These are phyloP conservation scores for Tenthredo notha DNA, from an alignment of 2,888 invertebrate species.

Conservation along the genomic window DNA sequence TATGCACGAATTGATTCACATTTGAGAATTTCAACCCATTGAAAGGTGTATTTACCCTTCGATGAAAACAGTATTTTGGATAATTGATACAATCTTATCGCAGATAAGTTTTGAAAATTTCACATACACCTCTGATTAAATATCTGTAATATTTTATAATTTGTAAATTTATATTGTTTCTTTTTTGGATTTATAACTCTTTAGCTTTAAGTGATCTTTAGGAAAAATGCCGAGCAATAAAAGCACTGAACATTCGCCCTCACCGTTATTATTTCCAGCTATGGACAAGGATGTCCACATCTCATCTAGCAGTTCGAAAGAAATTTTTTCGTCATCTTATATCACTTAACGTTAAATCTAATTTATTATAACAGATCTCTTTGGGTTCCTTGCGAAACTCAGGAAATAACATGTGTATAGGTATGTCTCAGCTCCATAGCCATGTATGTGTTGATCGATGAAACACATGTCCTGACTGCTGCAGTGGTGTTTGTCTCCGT, in stretches of 20 bases:
- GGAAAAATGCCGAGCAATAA: constrained; percentile 2
- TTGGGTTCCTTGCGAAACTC: not conserved
- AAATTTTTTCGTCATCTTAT: not conserved
- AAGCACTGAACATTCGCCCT: not conserved
- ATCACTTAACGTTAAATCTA: not conserved
- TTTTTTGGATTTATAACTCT: not conserved
- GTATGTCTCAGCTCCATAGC: constrained; percentile 92
- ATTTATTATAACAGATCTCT: not conserved
- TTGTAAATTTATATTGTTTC: not conserved
- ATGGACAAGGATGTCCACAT: not conserved
- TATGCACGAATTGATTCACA: too few relatives aligned
- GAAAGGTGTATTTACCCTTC: too few relatives aligned
- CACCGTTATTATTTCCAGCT: not conserved
- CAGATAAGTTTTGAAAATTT: too few relatives aligned
- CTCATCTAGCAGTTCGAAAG: not conserved
- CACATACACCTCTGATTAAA: not conserved
- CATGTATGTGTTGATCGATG: constrained; percentile 86
- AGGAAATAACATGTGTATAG: constrained; percentile 77
- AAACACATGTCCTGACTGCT: constrained; percentile 88
- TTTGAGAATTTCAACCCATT: too few relatives aligned
- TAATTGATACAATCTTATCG: too few relatives aligned
- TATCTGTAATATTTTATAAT: not conserved
- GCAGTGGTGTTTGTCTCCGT: constrained; percentile 93
- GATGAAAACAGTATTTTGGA: not conserved
- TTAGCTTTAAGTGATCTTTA: not conserved